These are phyloP conservation scores for Felis chaus DNA, from an alignment of 2,113 vertebrate species.

Conservation along the genomic window DNA sequence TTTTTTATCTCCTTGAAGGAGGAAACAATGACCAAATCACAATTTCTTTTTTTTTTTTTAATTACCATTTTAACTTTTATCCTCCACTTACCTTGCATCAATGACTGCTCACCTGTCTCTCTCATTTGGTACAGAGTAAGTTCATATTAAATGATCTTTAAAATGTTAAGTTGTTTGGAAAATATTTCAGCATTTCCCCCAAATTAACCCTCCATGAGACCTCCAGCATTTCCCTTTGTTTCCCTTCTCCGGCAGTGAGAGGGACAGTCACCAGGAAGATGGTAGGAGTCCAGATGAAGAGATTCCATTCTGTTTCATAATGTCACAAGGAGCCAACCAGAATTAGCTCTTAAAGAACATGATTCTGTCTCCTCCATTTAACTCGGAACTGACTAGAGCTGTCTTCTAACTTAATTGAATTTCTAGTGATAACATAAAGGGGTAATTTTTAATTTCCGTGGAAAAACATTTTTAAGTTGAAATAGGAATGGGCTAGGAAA, in stretches of 20 bases:
- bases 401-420: slow-evolving; percentile 32
- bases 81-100: background rate
- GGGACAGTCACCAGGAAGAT: background rate
- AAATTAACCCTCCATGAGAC: background rate
- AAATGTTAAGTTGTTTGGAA: background rate
- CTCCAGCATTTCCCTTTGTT: background rate
- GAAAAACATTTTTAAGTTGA: background rate
- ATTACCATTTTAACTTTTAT: background rate
- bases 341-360: background rate
- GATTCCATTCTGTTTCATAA: background rate
- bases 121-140: background rate
- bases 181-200: slow-evolving; percentile 1
- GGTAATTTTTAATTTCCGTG: background rate
- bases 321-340: background rate
- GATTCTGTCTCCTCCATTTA: background rate
- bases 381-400: background rate
- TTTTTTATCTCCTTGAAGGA: slow-evolving; percentile 14
- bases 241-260: background rate
- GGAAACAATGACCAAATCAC: background rate
- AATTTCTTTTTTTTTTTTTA: background rate
- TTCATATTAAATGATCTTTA: background rate
- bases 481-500: background rate
- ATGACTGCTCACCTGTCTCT: background rate
- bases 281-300: background rate
- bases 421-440: background rate